These are phyloP conservation scores for Chauna torquata DNA, from an alignment of 2,113 vertebrate species.

Conservation along the genomic window DNA sequence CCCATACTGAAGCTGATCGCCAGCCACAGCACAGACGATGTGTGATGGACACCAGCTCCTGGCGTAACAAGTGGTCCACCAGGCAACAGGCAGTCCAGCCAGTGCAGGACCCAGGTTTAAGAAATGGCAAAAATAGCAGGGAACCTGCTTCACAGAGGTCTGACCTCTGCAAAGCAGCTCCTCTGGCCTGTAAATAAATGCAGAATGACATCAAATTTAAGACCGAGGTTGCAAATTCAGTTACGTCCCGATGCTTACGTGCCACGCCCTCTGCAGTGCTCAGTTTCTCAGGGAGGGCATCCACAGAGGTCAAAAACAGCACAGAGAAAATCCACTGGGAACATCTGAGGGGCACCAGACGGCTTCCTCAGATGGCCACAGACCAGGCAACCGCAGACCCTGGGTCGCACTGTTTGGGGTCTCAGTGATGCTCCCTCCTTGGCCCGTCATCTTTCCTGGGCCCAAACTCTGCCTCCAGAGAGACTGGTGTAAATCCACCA, in stretches of 20 bases:
- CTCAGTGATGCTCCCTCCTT: background rate
- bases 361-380: background rate
- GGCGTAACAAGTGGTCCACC: background rate
- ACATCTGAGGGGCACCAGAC: background rate
- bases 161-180: conserved; percentile 1
- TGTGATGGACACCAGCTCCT: background rate
- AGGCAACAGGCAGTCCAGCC: background rate
- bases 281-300: background rate
- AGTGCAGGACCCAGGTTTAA: background rate
- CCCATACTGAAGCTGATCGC: background rate
- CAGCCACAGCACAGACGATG: background rate
- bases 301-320: background rate
- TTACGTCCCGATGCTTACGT: background rate
- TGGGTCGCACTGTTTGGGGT: background rate
- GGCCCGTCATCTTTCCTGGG: background rate
- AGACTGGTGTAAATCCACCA: background rate
- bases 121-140: background rate
- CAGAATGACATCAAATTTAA: background rate
- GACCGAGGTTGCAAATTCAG: background rate
- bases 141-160: background rate
- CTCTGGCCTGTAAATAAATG: background rate
- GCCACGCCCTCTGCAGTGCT: background rate
- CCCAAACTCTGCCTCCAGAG: background rate
- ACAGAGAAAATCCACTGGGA: background rate
- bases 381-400: background rate